Evolutionary conservation across 2,888 invertebrate genomes (phyloP).

Genomic region (Drosophila cracens): DNA sequence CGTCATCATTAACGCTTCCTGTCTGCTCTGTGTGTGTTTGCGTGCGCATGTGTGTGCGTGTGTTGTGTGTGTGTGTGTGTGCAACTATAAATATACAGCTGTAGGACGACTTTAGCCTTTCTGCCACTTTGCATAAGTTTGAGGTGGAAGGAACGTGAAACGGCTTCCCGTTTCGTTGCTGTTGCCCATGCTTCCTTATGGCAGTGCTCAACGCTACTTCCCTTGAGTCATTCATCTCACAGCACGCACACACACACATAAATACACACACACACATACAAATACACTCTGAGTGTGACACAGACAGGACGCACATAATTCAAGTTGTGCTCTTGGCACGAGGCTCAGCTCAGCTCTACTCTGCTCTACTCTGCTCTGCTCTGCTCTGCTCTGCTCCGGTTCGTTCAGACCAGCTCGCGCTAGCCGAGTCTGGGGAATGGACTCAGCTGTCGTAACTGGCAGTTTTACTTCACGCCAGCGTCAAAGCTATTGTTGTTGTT

Average conservation of each 20-base stretch:
- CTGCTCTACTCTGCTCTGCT: conserved; percentile 14
- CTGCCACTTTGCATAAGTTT: conserved; percentile 71
- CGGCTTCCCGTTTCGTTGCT: conserved; percentile 49
- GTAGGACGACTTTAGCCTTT: conserved; percentile 26
- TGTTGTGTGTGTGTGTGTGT: conserved; percentile 1
- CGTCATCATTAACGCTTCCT: conserved; percentile 79
- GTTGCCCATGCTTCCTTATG: conserved; percentile 73
- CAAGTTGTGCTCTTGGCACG: conserved; percentile 72
- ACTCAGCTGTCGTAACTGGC: conserved; percentile 75
- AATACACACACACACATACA: conserved; percentile 15
- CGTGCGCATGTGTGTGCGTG: neutral
- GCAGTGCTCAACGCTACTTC: conserved; percentile 76
- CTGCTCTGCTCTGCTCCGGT: conserved; percentile 19
- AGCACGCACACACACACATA: conserved; percentile 31
- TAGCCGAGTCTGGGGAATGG: conserved; percentile 40
- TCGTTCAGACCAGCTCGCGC: conserved; percentile 2
- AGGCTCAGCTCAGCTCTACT: conserved; percentile 39
- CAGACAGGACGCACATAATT: conserved; percentile 73
- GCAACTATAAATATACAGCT: conserved; percentile 22
- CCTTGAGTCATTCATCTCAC: conserved; percentile 73
- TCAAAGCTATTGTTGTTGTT: conserved; percentile 22
- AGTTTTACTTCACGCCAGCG: conserved; percentile 72
- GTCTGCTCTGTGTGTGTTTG: conserved; percentile 15
- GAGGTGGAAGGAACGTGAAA: conserved; percentile 38
- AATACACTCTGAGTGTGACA: conserved; percentile 21